Base-by-base conservation (phyloP, 1,140 invertebrate species). In the Vanessa tameamea region DNA sequence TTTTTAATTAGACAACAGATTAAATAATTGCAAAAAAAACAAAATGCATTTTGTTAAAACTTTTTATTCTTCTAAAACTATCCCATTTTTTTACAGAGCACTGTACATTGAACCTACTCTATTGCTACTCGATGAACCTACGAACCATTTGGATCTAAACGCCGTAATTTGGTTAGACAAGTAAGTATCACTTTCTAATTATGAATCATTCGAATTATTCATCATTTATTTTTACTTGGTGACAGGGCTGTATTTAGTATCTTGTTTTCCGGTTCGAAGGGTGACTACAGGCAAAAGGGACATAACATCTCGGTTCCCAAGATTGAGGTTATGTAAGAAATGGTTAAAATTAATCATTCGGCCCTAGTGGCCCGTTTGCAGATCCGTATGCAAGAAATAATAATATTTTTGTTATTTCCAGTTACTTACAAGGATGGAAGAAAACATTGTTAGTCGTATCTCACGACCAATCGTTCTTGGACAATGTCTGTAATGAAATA, bases 101-200 rank as follows among this genome's bases (percentile, higher is more conserved):
- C 91, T 98, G 1, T 98, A 97, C 84, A 92, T 99, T 73, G 98
- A 99, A 93, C 99, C 99, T 6, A 99, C 98, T 14, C 91, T 99
- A 1, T 92, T 99, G 16, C 93, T 99, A 84, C 95, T 99, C 47
- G 99, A 99, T 93, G 99, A 99, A 95, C 99, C 99, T 78, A 97
- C 97, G 1, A 98, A 98, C 94, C 97, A 98, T 88, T 95, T 98
- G 80, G 98, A 99, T 95, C 93, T 99, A 20, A 99, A 99, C 90
- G 99, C 99, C 78, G 99, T 99, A 64, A 99, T 99, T 94, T 99
- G 99, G 99, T 94, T 99, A 13, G 99, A 99, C 86, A 99, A 99
- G 95, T 97, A 93, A 94, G 95, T 94, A 76, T 69, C 20, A 51
- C 6, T 12, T 67, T 15, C 23, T 26, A 66, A 74, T n/a, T 70